Evolutionary conservation across 1,140 invertebrate genomes (phyloP), one percentile per base, ranked within the genome.

Genomic region (Halyomorpha halys): DNA sequence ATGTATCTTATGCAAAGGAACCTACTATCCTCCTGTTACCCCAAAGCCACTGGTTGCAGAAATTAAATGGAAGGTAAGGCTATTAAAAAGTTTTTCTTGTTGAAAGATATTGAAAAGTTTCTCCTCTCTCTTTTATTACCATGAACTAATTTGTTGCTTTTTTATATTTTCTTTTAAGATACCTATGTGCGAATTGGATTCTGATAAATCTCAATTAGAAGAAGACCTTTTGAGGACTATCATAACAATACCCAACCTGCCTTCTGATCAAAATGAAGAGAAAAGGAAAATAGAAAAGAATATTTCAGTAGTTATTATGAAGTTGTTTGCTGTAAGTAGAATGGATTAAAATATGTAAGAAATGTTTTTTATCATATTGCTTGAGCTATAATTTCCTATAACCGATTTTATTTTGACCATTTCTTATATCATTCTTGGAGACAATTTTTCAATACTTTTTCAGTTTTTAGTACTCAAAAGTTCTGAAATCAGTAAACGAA

Each of bases 1-100:
- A 19, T 90, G 86, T 44, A 85, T 97, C 54, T 77, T 90, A 13
- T 97, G 94, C 70, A 91, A 92, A 74, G 94, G 92, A 19, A 80
- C 84, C 21, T 80, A 83, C 44, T 97, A 91, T 77, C 95, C 95
- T 6, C 80, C 83, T 14, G 91, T 91, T 0, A 82, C 86, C 54
- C 94, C 94, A 1, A 81, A 86, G 63, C 94, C 94, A 4, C 87
- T 86, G 65, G 76, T 93, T 0, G 79, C 82, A 27, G 85, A 93
- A 72, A 71, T 91, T 64, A 74, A 80, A 39, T 75, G 89, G 70
- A 76, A 80, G 72, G 80, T 86, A 67, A 66, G 13, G 6, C 6
- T 39, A 39, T 51, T 18, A 51, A 39, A 8, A 39, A 39, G 6
- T 6, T 11, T 13, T 39, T 3, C 8, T 30, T 3, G 27, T 39